Evolutionary conservation across 2,888 invertebrate genomes (phyloP), one percentile per base, ranked within the genome.

Genomic region (Vesta saturnalis): DNA sequence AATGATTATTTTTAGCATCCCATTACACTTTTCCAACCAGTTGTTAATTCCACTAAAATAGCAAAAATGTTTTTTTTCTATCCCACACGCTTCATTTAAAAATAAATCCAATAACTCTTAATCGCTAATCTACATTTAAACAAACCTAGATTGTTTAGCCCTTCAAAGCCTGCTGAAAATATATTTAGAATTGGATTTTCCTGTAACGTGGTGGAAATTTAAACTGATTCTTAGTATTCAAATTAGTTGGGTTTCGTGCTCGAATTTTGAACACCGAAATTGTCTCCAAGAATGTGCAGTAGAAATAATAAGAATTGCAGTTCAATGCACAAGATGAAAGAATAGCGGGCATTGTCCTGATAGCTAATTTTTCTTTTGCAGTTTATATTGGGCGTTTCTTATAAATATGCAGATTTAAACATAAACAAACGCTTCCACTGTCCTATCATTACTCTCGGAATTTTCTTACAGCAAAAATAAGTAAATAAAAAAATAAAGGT

Each of bases 301-400:
- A 74, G 73, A 74, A 75, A 75, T 74, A 75, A 74, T 75, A 75
- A 73, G 70, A 75, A 73, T 64, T 72, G 75, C 74, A 75, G 75
- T 74, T 75, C 74, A 74, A 74, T 72, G 75, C 71, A 75, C 75
- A 75, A 72, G 54, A 73, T 74, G 70, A 74, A 74, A 74, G 72
- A 69, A 65, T 65, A 67, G 58, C 67, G 67, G 67, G 55, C 67
- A 67, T 67, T 67, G 67, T 67, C 62, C 67, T 55, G 64, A 70
- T 22, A 55, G 69, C 52, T 65, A 65, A 70, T 72, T 74, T 74
- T 72, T 71, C 73, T 70, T 72, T 73, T 71, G 66, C 60, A 52
- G 70, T 70, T n/a, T 73, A 73, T 73, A 73, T 74, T 73, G 72
- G 73, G 66, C 49, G 67, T 64, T 64, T 63, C 68, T 69, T 66